Base-by-base conservation (phyloP, 1,140 invertebrate genomes). In the Aphidius gifuensis region DNA sequence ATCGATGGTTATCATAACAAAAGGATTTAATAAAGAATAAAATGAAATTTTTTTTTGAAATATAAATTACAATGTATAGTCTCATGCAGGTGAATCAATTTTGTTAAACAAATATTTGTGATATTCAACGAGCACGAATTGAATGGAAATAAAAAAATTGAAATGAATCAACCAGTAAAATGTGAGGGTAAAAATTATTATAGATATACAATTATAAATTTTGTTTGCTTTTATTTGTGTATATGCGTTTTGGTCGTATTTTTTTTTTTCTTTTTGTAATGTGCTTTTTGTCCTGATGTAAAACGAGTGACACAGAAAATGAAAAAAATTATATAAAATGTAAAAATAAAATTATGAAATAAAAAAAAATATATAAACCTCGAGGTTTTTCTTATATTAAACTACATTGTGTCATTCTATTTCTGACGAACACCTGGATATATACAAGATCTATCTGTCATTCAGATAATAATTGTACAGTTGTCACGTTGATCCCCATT, bases 381-480 rank as follows among this genome's bases (percentile, higher is more conserved):
- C 4, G 23, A 32, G 23, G 23, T 32, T 45, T 55, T 54, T 9
- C 45, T 64, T 60, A 58, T 61, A 58, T 61, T 61, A 44, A 61
- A 65, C 61, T 65, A 43, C 47, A 40, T 47, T 60, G 58, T 61
- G 53, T 50, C 40, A 11, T 23, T 39, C 42, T 16, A 38, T 46
- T 46, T 21, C n/a, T 23, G 46, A 46, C 23, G 1, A 44, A 59
- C 64, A 65, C 64, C 64, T 65, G 64, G 64, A 11, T 40, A 32
- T 32, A 32, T 32, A 32, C 23, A 32, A 32, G 23, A 32, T 32
- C 23, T 32, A 32, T 32, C 23, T 32, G 23, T 32, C 23, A 32
- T 32, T 32, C 23, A 32, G 23, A 32, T 32, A 32, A 32, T 32
- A 32, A 32, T 32, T 32, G 23, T 32, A 32, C 23, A 32, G 23